phyloP scores from a whole-genome alignment of 2,113 vertebrate genomes.

The Grantiella picta region DNA sequence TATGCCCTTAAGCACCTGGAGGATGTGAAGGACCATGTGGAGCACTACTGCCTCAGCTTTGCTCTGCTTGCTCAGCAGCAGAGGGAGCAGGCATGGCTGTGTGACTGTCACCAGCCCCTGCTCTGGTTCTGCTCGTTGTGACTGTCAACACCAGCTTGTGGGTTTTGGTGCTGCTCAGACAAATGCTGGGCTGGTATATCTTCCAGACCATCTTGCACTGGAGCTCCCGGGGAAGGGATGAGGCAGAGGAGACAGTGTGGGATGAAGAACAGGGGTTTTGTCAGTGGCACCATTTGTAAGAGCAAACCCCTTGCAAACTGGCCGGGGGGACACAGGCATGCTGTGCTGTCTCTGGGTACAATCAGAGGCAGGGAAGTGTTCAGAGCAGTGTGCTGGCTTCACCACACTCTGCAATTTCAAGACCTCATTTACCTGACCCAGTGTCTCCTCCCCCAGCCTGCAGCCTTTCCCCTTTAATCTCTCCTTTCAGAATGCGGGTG shows the following conservation, averaged over 20 bases:
- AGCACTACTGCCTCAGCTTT: not conserved
- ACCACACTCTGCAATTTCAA: not conserved
- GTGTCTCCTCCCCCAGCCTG: not conserved
- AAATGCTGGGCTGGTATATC: not conserved
- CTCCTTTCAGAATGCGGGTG: not conserved
- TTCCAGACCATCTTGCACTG: not conserved
- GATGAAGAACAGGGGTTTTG: not conserved
- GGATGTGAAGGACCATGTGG: not conserved
- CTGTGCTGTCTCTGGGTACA: not conserved
- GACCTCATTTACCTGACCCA: not conserved
- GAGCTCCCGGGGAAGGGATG: accelerated
- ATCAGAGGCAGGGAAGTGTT: not conserved
- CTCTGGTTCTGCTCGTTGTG: not conserved
- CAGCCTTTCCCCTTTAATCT: not conserved
- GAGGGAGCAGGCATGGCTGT: not conserved
- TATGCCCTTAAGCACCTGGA: not conserved
- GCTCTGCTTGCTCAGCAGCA: not conserved
- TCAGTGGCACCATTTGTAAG: not conserved
- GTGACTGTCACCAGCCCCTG: not conserved
- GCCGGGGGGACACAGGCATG: accelerated
- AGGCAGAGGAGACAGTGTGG: not conserved
- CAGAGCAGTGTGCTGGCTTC: not conserved
- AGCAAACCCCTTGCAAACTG: accelerated
- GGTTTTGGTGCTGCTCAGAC: not conserved
- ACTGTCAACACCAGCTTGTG: not conserved